Conservation (phyloP, 2,113 vertebrate genomes). For the Melanerpes formicivorus region DNA sequence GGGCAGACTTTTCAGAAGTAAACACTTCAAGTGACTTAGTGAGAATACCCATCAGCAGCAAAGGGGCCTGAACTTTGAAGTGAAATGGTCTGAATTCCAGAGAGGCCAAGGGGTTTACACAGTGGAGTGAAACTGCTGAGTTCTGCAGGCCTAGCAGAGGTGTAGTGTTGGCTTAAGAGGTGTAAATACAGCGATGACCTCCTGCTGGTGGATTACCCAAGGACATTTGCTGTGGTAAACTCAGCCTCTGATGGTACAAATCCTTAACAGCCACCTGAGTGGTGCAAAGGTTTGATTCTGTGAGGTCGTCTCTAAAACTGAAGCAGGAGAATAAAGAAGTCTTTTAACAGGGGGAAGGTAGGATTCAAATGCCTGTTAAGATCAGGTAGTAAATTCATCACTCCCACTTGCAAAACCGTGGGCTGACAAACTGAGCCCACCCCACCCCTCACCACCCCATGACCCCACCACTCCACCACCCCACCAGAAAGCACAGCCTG, state of each 20-base stretch:
- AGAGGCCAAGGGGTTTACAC: neutral
- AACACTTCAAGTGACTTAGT: neutral
- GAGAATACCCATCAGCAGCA: neutral
- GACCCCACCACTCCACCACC: neutral
- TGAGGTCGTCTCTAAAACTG: neutral
- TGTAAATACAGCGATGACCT: neutral
- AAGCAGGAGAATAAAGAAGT: neutral
- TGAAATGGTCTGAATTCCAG: constrained; percentile 9
- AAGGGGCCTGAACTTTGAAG: constrained; percentile 21
- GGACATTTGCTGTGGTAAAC: neutral
- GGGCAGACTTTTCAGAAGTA: constrained; percentile 2
- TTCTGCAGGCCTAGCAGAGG: neutral
- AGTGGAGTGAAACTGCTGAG: neutral
- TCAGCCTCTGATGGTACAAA: neutral
- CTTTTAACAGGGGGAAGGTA: neutral
- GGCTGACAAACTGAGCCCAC: neutral
- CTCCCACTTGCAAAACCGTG: neutral
- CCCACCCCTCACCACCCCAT: neutral
- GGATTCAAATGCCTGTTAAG: neutral
- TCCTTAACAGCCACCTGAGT: neutral
- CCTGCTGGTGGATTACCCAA: constrained; percentile 14
- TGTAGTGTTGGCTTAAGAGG: neutral
- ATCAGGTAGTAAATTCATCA: neutral
- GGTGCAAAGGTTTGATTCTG: neutral
- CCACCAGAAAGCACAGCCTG: neutral